These are phyloP conservation scores for Rambutsinella grinnellia DNA, from an alignment of 2,888 invertebrate species.

Conservation along the genomic window DNA sequence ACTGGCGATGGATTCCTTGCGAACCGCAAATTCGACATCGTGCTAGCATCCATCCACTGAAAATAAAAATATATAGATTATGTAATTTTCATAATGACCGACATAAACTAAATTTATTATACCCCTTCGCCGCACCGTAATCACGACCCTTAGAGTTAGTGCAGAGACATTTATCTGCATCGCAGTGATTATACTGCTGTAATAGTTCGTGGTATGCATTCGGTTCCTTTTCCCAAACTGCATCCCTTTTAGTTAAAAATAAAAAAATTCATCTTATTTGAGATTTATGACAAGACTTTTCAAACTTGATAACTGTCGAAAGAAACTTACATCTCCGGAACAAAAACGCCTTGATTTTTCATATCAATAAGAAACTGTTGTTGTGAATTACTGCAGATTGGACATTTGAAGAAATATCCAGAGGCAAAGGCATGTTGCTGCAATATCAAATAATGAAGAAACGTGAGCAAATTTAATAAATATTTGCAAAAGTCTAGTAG, in stretches of 20 bases:
- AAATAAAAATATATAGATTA: neutral
- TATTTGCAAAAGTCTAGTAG: no score
- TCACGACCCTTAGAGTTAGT: constrained; percentile 74
- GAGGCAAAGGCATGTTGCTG: constrained; percentile 81
- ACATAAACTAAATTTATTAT: no score
- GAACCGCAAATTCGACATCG: constrained; percentile 74
- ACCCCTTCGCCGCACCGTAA: constrained; percentile 70
- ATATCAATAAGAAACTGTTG: constrained; percentile 76
- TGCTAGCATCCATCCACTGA: constrained; percentile 68
- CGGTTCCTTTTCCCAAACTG: constrained; percentile 86
- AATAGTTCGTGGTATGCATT: constrained; percentile 82
- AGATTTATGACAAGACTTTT: no score
- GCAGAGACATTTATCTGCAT: constrained; percentile 75
- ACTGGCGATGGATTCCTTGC: constrained; percentile 72
- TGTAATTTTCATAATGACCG: no score
- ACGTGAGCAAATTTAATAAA: no score
- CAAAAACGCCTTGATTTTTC: constrained; percentile 79
- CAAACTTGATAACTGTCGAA: no score
- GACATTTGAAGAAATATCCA: constrained; percentile 88
- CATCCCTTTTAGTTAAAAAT: constrained; percentile 82
- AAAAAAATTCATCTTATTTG: no score
- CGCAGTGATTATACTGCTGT: constrained; percentile 76
- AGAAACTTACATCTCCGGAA: constrained; percentile 83
- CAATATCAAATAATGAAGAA: no score
- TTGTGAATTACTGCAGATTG: constrained; percentile 83